phyloP scores from a whole-genome alignment of 2,113 vertebrate genomes.

The Pseudois nayaur region DNA sequence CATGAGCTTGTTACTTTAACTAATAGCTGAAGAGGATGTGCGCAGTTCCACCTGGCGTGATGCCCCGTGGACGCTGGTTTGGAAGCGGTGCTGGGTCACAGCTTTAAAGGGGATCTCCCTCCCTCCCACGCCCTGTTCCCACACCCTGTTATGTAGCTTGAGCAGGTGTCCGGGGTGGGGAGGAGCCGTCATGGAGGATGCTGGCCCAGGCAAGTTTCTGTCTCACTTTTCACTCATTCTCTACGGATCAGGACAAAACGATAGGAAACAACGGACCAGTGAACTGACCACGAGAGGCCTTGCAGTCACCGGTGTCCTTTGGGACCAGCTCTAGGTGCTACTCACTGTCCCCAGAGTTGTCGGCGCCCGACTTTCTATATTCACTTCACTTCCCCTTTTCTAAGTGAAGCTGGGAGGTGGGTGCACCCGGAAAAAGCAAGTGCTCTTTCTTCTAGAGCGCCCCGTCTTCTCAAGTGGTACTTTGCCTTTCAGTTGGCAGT shows the following conservation, averaged over 20 bases:
- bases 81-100: not conserved
- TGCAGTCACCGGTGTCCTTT: slow-evolving; percentile 50
- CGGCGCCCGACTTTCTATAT: not conserved
- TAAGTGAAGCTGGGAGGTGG: not conserved
- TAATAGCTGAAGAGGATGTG: not conserved
- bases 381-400: not conserved
- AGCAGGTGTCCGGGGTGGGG: not conserved
- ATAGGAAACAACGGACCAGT: not conserved
- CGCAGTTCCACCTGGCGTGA: not conserved
- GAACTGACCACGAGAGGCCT: slow-evolving; percentile 46
- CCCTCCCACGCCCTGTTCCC: slow-evolving; percentile 6
- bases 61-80: not conserved
- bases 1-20: not conserved
- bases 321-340: slow-evolving; percentile 19
- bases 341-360: not conserved
- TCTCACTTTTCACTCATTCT: slow-evolving; percentile 64
- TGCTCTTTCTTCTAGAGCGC: not conserved
- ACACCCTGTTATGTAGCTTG: not conserved
- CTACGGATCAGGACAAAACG: slow-evolving; percentile 47
- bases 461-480: slow-evolving; percentile 4
- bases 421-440: slow-evolving; percentile 6
- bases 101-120: not conserved
- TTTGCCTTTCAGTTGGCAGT: slow-evolving; percentile 20
- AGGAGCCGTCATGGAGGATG: not conserved
- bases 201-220: not conserved